A percentile compares a stretch with the other conserved stretches of the same genome.
Evolutionary conservation across 2,797 vertebrate species (phyloP).

Genomic region (Sebastes umbrosus): DNA sequence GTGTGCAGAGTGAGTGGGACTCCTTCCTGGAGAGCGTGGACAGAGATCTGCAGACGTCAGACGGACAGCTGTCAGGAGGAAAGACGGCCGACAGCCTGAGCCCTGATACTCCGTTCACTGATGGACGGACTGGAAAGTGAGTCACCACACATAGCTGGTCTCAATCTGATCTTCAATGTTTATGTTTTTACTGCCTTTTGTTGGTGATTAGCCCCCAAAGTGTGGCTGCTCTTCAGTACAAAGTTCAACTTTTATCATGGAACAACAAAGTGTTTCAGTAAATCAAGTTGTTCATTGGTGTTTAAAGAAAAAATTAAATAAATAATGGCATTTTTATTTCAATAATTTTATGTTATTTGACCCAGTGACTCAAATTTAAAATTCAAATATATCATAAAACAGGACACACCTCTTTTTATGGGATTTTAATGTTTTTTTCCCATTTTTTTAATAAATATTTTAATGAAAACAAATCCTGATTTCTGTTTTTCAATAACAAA

Average conservation of each 20-base stretch:
- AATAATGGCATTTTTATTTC: no score
- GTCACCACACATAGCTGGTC: background rate
- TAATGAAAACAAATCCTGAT: no score
- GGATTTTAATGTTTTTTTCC: no score
- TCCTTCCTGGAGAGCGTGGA: slow-evolving; percentile 76
- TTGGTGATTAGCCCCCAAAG: background rate
- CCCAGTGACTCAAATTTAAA: no score
- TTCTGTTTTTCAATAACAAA: no score
- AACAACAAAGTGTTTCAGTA: background rate
- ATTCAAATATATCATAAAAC: no score
- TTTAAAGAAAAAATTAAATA: no score
- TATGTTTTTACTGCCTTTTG: background rate
- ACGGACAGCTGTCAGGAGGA: slow-evolving; percentile 30
- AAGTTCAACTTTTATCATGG: no score
- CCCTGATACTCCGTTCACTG: slow-evolving; percentile 46
- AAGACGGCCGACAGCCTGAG: slow-evolving; percentile 43
- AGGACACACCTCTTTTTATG: no score
- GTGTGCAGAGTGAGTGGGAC: slow-evolving; percentile 79
- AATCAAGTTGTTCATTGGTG: background rate
- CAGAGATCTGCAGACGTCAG: slow-evolving; percentile 47
- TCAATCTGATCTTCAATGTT: background rate
- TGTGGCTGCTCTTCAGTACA: background rate
- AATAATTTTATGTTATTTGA: no score
- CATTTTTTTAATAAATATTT: no score
- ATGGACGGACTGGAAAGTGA: slow-evolving; percentile 71